Evolutionary conservation across 2,113 vertebrate genomes (phyloP), one percentile per base, ranked within the genome.

Genomic region (Crocuta crocuta): DNA sequence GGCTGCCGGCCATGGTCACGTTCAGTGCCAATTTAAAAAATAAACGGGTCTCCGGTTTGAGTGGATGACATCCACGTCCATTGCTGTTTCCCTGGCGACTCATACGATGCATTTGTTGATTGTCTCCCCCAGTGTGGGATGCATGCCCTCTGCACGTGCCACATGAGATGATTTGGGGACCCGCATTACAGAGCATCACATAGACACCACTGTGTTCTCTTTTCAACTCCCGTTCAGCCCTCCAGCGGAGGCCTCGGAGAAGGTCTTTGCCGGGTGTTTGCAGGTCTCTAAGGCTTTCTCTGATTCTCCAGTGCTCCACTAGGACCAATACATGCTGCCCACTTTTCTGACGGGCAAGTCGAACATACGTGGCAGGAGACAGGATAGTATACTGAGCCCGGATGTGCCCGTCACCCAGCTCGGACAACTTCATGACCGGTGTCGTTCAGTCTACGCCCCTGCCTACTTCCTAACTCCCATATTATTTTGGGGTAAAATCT

Each of bases 391-490:
- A 19, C 8, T 16, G 39, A 61, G 24, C 10, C 39, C 21, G 11
- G 2, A 7, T 26, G 48, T 5, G 26, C 76, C 89, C 50, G 11
- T 8, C 53, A 43, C 19, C 3, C 50, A 15, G 28, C 19, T 68
- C 33, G 23, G 15, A 11, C 17, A n/a, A 1, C 4, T 0, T 43
- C 16, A 65, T 2, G 50, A 13, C 43, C 68, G 9, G 0, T 45
- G 50, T 9, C 10, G 16, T 53, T 95, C 26, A 61, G 2, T 71
- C 9, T 48, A 5, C 24, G 31, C 63, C 15, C 39, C 50, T 28
- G 39, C n/a, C n/a, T 15, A 10, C 86, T 63, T 84, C 61, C 33
- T 78, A 10, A 17, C 7, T 55, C 61, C 61, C 12, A 17, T 86
- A 5, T n/a, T 43, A 55, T 68, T 55, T 78, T 68, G 26, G 45